Evolutionary conservation across 2,888 invertebrate species (phyloP).

Genomic region (Stratiomys singularior): DNA sequence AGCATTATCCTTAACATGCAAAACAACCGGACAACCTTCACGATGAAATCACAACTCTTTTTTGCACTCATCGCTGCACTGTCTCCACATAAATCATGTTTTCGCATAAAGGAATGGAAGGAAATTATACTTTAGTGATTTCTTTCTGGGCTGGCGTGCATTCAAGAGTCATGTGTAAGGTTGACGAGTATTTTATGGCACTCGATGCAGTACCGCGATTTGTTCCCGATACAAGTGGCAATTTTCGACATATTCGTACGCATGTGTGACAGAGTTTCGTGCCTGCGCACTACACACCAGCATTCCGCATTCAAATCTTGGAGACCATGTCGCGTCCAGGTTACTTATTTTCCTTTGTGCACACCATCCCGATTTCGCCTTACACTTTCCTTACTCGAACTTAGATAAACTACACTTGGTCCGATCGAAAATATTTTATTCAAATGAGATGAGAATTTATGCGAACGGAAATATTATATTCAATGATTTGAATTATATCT

Average conservation of each 20-base stretch:
- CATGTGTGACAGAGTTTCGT: background rate
- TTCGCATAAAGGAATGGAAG: conserved; percentile 48
- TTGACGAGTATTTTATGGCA: conserved; percentile 39
- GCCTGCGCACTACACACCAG: background rate
- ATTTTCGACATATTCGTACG: conserved; percentile 37
- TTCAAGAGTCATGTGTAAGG: conserved; percentile 42
- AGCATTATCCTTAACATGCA: background rate
- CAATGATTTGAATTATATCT: conserved; percentile 51
- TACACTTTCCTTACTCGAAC: conserved; percentile 21
- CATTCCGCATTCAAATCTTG: background rate
- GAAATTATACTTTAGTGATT: conserved; percentile 50
- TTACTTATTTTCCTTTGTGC: background rate
- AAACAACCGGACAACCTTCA: background rate
- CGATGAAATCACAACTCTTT: background rate
- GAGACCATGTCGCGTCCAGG: background rate
- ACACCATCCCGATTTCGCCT: conserved; percentile 20
- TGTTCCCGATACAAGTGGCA: conserved; percentile 21
- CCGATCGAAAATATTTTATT: conserved; percentile 48
- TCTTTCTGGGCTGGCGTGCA: conserved; percentile 40
- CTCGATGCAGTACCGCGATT: conserved; percentile 39
- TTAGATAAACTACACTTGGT: conserved; percentile 33
- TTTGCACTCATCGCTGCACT: background rate
- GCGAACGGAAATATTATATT: conserved; percentile 50
- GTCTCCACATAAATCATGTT: conserved; percentile 50
- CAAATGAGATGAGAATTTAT: conserved; percentile 51